Conservation (phyloP, 2,797 vertebrate species). For the Holocentrus rufus region DNA sequence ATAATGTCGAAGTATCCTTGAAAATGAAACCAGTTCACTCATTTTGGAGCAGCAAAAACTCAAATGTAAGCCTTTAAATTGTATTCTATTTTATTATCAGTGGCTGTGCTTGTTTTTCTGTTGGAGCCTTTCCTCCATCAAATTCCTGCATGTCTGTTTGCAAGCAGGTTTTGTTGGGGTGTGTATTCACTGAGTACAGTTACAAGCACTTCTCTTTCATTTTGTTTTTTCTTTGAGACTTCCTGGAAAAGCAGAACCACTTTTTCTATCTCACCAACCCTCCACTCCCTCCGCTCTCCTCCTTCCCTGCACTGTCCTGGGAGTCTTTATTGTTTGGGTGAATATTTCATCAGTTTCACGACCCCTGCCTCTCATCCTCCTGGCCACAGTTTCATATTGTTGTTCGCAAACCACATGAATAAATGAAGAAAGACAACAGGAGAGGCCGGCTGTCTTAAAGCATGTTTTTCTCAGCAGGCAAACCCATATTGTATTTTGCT, state of each 20-base stretch:
- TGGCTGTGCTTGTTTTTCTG: not conserved
- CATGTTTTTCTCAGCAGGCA: conserved; percentile 46
- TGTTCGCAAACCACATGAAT: conserved; percentile 61
- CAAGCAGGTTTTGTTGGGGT: conserved; percentile 24
- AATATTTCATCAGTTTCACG: conserved; percentile 70
- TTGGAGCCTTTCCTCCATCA: not conserved
- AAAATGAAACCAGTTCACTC: too few species aligned
- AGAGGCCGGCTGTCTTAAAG: conserved; percentile 39
- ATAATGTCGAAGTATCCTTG: too few species aligned
- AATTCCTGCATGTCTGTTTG: conserved; percentile 26
- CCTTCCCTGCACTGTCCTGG: conserved; percentile 46
- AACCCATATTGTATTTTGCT: conserved; percentile 22
- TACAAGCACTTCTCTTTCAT: not conserved
- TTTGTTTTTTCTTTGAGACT: conserved; percentile 30
- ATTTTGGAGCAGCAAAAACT: not conserved
- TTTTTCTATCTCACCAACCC: not conserved
- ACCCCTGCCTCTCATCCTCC: conserved; percentile 50
- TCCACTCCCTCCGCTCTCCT: conserved; percentile 28
- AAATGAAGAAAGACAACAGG: conserved; percentile 59
- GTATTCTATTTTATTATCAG: not conserved
- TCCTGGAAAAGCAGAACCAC: conserved; percentile 27
- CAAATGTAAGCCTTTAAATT: not conserved
- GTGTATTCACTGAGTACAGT: not conserved
- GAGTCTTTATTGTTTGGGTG: conserved; percentile 68
- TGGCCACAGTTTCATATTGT: conserved; percentile 51